Evolutionary conservation across 2,797 vertebrate genomes (phyloP).

Genomic region (Anabas testudineus): DNA sequence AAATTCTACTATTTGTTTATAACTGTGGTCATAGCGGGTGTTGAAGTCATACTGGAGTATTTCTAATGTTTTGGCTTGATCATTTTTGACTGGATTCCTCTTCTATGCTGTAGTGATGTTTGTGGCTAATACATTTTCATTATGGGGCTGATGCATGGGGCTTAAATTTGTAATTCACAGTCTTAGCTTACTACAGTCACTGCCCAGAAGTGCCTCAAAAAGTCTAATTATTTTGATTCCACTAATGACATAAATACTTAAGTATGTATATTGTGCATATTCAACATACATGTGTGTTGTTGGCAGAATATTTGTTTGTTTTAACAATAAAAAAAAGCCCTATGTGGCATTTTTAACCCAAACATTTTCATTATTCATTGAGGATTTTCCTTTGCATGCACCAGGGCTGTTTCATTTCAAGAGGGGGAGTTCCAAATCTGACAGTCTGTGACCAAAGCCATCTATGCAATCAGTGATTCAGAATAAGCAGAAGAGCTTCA

Average conservation of each 20-base stretch:
- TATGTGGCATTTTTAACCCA: constrained; percentile 26
- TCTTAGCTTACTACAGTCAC: background rate
- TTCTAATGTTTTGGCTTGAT: background rate
- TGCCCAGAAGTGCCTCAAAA: background rate
- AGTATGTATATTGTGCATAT: too few relatives aligned
- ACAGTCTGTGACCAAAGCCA: constrained; percentile 55
- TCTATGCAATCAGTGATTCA: constrained; percentile 53
- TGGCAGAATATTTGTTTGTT: background rate
- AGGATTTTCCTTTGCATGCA: constrained; percentile 51
- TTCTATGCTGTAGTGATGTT: constrained; percentile 6
- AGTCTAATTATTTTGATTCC: background rate
- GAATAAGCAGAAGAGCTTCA: constrained; percentile 29
- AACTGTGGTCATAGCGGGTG: background rate
- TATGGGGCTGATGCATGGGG: background rate
- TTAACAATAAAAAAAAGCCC: constrained; percentile 8
- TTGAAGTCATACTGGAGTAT: too few relatives aligned
- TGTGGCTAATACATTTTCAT: constrained; percentile 11
- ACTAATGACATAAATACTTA: background rate
- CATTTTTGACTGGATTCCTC: constrained; percentile 11
- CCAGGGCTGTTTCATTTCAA: constrained; percentile 35
- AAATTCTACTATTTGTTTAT: too few relatives aligned
- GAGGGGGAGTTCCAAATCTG: constrained; percentile 46
- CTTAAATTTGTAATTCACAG: background rate
- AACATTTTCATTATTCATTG: constrained; percentile 39
- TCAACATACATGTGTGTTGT: constrained; percentile 2